phyloP scores from a whole-genome alignment of 2,888 invertebrate species.

The Calliphora vomitoria region DNA sequence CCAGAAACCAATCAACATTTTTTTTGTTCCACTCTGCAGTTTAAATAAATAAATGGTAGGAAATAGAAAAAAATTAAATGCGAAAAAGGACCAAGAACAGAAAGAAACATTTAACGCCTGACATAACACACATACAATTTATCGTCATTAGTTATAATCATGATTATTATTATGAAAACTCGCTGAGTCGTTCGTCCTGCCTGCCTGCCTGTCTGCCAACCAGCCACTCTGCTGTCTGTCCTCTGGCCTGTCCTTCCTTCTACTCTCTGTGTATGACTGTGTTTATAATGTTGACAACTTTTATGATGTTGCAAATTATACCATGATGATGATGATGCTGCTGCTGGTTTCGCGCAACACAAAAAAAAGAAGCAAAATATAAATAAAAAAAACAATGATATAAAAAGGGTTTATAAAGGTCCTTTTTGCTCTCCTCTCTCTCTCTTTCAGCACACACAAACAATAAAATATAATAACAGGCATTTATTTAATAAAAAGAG shows the following conservation, averaged over 20 bases:
- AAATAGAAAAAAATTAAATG: slow-evolving; percentile 32
- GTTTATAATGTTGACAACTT: slow-evolving; percentile 72
- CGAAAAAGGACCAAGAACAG: neutral
- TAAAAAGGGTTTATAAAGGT: slow-evolving; percentile 46
- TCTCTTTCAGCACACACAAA: slow-evolving; percentile 3
- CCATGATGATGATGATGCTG: slow-evolving; percentile 35
- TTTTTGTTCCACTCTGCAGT: neutral
- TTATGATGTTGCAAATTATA: slow-evolving; percentile 73
- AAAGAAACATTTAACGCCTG: slow-evolving; percentile 55
- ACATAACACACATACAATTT: slow-evolving; percentile 55
- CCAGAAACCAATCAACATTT: slow-evolving; percentile 31
- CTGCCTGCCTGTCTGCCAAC: slow-evolving; percentile 5
- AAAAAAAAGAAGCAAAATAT: neutral
- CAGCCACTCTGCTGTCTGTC: neutral
- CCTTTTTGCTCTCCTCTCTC: slow-evolving; percentile 16
- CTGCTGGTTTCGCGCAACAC: slow-evolving; percentile 45
- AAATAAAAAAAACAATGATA: slow-evolving; percentile 5
- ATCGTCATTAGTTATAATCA: slow-evolving; percentile 68
- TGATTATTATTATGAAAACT: slow-evolving; percentile 57
- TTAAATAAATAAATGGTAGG: slow-evolving; percentile 51
- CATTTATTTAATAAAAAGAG: slow-evolving; percentile 58
- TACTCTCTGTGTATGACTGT: neutral
- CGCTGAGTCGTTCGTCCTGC: slow-evolving; percentile 19
- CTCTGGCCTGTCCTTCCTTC: slow-evolving; percentile 14
- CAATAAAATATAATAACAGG: slow-evolving; percentile 65